phyloP scores from a whole-genome alignment of 2,888 invertebrate species.

The Pycnomerus fuliginosus region DNA sequence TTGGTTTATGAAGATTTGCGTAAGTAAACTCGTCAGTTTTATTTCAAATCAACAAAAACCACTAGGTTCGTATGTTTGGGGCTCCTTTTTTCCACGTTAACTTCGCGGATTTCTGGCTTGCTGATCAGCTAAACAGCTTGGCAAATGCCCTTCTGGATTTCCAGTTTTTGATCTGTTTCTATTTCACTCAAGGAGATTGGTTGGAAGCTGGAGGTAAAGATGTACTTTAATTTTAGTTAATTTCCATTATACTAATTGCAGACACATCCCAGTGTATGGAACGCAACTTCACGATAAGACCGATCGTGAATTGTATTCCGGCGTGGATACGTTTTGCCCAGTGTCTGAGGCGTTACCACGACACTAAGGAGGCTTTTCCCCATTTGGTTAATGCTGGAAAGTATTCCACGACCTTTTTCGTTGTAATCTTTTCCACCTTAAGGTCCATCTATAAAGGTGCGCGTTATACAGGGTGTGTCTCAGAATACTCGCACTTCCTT shows the following conservation, averaged over 20 bases:
- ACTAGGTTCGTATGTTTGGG: conserved; percentile 61
- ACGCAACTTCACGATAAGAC: conserved; percentile 55
- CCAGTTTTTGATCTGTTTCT: conserved; percentile 78
- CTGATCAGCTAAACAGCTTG: conserved; percentile 80
- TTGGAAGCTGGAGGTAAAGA: conserved; percentile 52
- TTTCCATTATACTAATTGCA: conserved; percentile 32
- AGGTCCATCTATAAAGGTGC: conserved; percentile 46
- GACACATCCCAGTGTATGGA: conserved; percentile 56
- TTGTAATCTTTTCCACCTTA: conserved; percentile 61
- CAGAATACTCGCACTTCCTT: no score
- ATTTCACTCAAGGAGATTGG: conserved; percentile 63
- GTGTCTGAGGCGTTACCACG: conserved; percentile 78
- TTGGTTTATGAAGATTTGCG: conserved; percentile 70
- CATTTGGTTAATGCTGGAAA: conserved; percentile 84
- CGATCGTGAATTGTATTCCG: conserved; percentile 75
- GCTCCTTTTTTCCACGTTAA: conserved; percentile 78
- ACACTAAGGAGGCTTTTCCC: conserved; percentile 75
- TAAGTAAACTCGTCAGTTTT: conserved; percentile 40
- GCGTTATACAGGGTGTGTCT: no score
- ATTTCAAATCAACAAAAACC: background rate
- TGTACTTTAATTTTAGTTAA: conserved; percentile 8
- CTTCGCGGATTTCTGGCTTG: conserved; percentile 86
- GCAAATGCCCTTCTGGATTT: conserved; percentile 75
- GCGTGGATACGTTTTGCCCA: conserved; percentile 86
- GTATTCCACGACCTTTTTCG: conserved; percentile 74